Evolutionary conservation across 2,888 invertebrate genomes (phyloP).

Genomic region (Nephrotoma flavescens): DNA sequence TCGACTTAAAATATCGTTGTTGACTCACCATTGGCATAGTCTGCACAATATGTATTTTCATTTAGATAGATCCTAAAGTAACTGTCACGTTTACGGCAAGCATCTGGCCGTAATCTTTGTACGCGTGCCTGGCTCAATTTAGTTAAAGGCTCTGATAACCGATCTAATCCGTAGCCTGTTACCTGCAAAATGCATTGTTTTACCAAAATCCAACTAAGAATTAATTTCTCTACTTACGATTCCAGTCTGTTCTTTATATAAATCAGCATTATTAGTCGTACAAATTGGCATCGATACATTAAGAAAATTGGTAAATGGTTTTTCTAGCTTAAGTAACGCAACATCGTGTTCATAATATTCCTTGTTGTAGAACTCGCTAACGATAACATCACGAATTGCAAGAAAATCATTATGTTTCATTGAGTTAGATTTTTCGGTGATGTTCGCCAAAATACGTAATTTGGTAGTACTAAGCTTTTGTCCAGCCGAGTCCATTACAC

Average conservation of each 20-base stretch:
- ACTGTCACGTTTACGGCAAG: neutral
- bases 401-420: neutral
- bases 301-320: neutral
- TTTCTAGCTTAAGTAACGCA: neutral
- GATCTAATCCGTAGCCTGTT: neutral
- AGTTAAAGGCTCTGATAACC: neutral
- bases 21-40: neutral
- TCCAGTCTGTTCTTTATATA: neutral
- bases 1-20: neutral
- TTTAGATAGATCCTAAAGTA: neutral
- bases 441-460: neutral
- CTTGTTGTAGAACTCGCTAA: neutral
- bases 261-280: neutral
- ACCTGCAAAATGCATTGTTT: neutral
- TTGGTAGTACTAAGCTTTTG: neutral
- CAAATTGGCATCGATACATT: neutral
- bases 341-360: neutral
- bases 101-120: neutral
- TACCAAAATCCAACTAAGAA: neutral
- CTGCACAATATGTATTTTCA: neutral
- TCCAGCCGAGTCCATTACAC: neutral
- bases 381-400: neutral
- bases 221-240: neutral
- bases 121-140: neutral
- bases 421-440: neutral